Evolutionary conservation across 2,797 vertebrate species (phyloP), one percentile per base, ranked within the genome.

Genomic region (Stomatorhinus walkeri): DNA sequence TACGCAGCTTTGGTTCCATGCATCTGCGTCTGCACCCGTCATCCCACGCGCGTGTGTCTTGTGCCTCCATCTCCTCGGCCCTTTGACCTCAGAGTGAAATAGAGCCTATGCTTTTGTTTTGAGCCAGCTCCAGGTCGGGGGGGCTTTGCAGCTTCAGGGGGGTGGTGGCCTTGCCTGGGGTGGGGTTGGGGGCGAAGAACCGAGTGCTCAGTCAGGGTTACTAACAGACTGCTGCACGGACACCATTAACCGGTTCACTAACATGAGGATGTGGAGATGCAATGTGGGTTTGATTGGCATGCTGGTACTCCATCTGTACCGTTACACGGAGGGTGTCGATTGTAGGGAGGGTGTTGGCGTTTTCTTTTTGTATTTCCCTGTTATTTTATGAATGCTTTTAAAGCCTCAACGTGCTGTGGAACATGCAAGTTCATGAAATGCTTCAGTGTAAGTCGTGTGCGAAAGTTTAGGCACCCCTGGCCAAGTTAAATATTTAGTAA

Each of bases 81-180:
- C 24, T 51, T 89, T 28, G 59, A 40, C 46, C 59, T 61, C 61
- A 12, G 88, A 86, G 88, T 89, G 88, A 89, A 89, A 89, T 89
- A 86, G 83, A 85, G 88, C 59, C 83, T 86, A 85, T 89, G 88
- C 88, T 89, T 89, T 89, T 86, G 83, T 72, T 89, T 86, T 72
- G 83, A 72, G 83, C 46, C 61, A 84, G 32, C 51, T n/a, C 52
- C 36, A 43, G 68, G 51, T 32, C 1, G 4, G n/a, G 28, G 16
- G 32, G 52, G 51, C 88, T 61, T 88, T 54, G 43, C 36, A 40
- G 51, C 32, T 88, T 32, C 22, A 32, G 54, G 56, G 40, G 52
- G 32, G 22, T 24, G 83, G 59, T 19, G 40, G 56, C 8, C 48
- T 19, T 24, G 49, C 6, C 28, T 51, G 84, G 51, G 84, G 49